Evolutionary conservation across 2,797 vertebrate species (phyloP).

Genomic region (Cacajao melanocephalus): DNA sequence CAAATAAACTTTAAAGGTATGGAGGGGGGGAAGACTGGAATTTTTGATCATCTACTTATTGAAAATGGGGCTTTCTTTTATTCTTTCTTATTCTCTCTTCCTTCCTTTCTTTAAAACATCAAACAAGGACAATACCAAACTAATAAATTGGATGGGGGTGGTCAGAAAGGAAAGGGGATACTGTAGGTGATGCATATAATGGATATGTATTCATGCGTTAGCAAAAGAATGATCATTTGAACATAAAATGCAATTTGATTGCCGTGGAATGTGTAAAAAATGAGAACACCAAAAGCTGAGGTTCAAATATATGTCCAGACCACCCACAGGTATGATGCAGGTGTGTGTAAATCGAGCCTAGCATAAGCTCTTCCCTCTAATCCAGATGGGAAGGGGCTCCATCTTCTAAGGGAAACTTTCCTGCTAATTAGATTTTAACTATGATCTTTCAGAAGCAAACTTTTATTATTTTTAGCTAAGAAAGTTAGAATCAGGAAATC

Average conservation of each 20-base stretch:
- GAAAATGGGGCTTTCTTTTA: slow-evolving; percentile 44
- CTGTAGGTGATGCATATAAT: slow-evolving; percentile 69
- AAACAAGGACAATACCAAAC: slow-evolving; percentile 70
- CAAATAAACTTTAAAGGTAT: slow-evolving; percentile 63
- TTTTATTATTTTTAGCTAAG: slow-evolving; percentile 61
- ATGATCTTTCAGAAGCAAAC: slow-evolving; percentile 59
- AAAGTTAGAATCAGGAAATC: slow-evolving; percentile 41
- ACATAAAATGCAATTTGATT: slow-evolving; percentile 78
- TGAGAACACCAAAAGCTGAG: slow-evolving; percentile 73
- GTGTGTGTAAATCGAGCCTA: slow-evolving; percentile 84
- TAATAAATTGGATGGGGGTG: slow-evolving; percentile 52
- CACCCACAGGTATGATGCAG: slow-evolving; percentile 84
- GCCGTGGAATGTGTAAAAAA: slow-evolving; percentile 80
- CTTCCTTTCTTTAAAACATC: slow-evolving; percentile 65
- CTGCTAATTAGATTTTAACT: slow-evolving; percentile 73
- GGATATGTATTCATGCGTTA: slow-evolving; percentile 60
- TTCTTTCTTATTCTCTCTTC: slow-evolving; percentile 28
- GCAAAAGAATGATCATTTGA: slow-evolving; percentile 64
- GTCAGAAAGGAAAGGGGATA: slow-evolving; percentile 69
- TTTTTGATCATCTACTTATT: slow-evolving; percentile 75
- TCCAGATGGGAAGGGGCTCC: slow-evolving; percentile 70
- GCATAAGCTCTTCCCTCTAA: slow-evolving; percentile 77
- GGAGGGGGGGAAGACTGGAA: slow-evolving; percentile 62
- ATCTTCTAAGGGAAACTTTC: slow-evolving; percentile 68
- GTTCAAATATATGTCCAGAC: slow-evolving; percentile 76